These are phyloP conservation scores for Spatula clypeata DNA, from an alignment of 2,797 vertebrate genomes.

Conservation along the genomic window DNA sequence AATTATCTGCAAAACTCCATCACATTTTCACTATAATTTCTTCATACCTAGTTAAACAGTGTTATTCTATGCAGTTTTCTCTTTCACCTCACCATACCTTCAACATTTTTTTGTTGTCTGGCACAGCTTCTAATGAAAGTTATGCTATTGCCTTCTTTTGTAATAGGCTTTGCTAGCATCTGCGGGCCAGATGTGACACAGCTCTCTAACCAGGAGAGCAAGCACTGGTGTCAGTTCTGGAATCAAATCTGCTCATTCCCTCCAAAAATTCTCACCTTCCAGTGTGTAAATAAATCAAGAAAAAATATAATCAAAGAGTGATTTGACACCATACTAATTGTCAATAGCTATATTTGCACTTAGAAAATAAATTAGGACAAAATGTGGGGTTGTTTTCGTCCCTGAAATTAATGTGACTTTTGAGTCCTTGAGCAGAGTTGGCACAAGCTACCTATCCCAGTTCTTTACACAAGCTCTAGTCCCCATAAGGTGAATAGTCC, in stretches of 20 bases:
- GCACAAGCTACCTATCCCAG: background rate
- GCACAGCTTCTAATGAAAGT: background rate
- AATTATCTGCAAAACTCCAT: conserved; percentile 68
- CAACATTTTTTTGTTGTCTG: background rate
- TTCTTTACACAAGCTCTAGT: background rate
- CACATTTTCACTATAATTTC: conserved; percentile 28
- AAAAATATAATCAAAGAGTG: background rate
- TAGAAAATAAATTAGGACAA: background rate
- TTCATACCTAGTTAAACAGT: conserved; percentile 2
- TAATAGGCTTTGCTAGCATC: background rate
- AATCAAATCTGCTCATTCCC: background rate
- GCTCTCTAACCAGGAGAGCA: background rate
- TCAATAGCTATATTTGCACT: background rate
- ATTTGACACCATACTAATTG: background rate
- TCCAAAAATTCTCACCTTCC: background rate
- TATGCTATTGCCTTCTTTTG: background rate
- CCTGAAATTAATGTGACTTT: background rate
- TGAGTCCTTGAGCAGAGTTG: background rate
- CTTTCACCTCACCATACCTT: background rate
- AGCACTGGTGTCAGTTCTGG: background rate
- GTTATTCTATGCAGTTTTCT: background rate
- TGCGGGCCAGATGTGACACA: background rate
- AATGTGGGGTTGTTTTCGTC: background rate
- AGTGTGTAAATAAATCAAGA: background rate
- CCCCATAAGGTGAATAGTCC: background rate